Base-by-base conservation (phyloP, 2,113 vertebrate species). In the Rallus limicola region DNA sequence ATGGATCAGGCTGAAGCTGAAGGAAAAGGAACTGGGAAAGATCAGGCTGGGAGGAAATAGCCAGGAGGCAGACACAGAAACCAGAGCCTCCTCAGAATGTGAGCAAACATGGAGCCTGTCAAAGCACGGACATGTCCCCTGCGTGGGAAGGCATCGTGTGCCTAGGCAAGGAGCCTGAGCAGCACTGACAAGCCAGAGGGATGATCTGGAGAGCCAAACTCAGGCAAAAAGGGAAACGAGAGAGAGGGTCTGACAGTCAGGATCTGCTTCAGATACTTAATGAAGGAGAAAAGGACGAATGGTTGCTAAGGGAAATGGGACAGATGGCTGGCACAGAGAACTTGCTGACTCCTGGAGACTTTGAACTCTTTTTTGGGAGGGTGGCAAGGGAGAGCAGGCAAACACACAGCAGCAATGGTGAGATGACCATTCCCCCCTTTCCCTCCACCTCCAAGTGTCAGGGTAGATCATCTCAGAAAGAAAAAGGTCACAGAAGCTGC, bases 231-330 rank as follows among this genome's bases (percentile, higher is more conserved):
- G 84, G 87, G 62, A 74, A 70, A n/a, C 3, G 15, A 33, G 84
- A 63, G 86, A 81, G 86, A 81, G 81, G 75, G n/a, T 21, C 74
- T 87, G 91, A 48, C 83, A 55, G 90, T 55, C 81, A 15, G 93
- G 88, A 79, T 82, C 89, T 50, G 62, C 95, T 88, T 77, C 82
- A 83, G 91, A 15, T n/a, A 5, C 81, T 56, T 52, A 26, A 10
- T n/a, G 85, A 83, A 93, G 90, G 94, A 92, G 92, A 83, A 79
- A 86, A 96, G 95, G 92, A 93, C 55, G 26, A 82, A 4, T 8
- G 87, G 95, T 95, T 97, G 95, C 95, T 86, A 90, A 19, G 95
- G 92, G 81, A 94, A 93, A 36, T 82, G 93, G 95, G 92, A 88
- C 95, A 97, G 97, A 95, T 92, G 95, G 95, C 85, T 95, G 82